These are phyloP conservation scores for Formicarius rufipectus DNA, from an alignment of 2,113 vertebrate genomes.

Conservation along the genomic window DNA sequence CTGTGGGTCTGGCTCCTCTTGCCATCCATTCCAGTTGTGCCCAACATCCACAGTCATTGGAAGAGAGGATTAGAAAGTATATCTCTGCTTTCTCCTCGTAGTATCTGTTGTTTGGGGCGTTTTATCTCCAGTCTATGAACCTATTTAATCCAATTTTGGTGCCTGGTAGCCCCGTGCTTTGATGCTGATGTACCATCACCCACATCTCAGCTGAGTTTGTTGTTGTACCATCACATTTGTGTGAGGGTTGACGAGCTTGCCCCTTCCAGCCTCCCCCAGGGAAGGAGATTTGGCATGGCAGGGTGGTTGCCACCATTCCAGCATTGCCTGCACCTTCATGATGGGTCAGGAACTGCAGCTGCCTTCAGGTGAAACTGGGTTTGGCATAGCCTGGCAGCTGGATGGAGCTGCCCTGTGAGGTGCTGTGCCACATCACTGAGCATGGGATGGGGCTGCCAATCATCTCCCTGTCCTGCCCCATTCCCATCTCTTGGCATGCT, in stretches of 20 bases:
- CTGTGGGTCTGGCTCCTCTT: background rate
- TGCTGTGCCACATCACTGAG: fast-evolving
- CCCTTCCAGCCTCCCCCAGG: background rate
- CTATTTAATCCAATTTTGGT: background rate
- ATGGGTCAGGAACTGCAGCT: background rate
- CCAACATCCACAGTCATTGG: fast-evolving
- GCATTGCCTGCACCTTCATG: background rate
- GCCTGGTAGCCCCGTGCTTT: background rate
- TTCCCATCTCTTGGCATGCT: background rate
- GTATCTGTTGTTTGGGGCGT: background rate
- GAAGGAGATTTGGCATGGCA: background rate
- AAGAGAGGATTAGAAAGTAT: background rate
- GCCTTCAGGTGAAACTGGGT: background rate
- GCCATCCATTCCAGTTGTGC: background rate
- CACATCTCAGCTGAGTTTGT: background rate
- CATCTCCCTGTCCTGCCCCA: background rate
- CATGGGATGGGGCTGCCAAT: background rate
- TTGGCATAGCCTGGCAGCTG: background rate
- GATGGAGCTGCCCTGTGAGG: background rate
- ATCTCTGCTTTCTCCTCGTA: background rate
- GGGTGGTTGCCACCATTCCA: background rate
- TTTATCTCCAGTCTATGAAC: background rate
- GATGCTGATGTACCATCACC: background rate
- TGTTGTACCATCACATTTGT: background rate
- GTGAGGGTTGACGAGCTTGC: background rate